Evolutionary conservation across 2,888 invertebrate genomes (phyloP).

Genomic region (Bombylius major): DNA sequence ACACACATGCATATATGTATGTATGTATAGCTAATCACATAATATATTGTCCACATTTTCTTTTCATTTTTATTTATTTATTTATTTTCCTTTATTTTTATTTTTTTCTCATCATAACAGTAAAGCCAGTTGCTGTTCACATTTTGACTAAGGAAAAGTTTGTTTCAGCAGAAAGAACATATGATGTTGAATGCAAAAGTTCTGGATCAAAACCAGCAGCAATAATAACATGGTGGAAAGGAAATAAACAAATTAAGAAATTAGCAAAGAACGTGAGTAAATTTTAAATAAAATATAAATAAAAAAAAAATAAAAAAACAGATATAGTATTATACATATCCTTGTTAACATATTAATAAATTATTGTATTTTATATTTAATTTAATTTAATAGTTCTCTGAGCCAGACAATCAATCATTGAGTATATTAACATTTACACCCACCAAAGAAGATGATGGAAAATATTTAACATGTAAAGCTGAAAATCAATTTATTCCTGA

Average conservation of each 20-base stretch:
- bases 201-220: slow-evolving; percentile 78
- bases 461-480: slow-evolving; percentile 76
- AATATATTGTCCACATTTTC: not conserved
- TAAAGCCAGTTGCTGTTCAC: slow-evolving; percentile 72
- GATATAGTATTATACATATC: too few relatives aligned
- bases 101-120: slow-evolving; percentile 24
- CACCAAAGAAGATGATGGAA: slow-evolving; percentile 76
- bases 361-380: too few relatives aligned
- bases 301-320: not conserved
- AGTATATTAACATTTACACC: slow-evolving; percentile 76
- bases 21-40: too few relatives aligned
- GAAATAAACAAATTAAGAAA: slow-evolving; percentile 64
- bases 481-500: slow-evolving; percentile 76
- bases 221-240: slow-evolving; percentile 82
- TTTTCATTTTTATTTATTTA: not conserved
- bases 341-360: too few relatives aligned
- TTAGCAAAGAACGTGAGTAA: slow-evolving; percentile 68
- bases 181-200: slow-evolving; percentile 77
- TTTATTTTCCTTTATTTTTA: too few relatives aligned
- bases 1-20: too few relatives aligned
- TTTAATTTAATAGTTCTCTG: slow-evolving; percentile 50
- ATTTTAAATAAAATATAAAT: not conserved
- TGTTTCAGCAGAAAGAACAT: slow-evolving; percentile 72
- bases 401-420: slow-evolving; percentile 68
- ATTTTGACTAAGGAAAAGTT: slow-evolving; percentile 73